Percentiles rank a stretch among this genome's conserved stretches.
phyloP scores from a whole-genome alignment of 2,888 invertebrate species.

The Drosophila nigritarsus region DNA sequence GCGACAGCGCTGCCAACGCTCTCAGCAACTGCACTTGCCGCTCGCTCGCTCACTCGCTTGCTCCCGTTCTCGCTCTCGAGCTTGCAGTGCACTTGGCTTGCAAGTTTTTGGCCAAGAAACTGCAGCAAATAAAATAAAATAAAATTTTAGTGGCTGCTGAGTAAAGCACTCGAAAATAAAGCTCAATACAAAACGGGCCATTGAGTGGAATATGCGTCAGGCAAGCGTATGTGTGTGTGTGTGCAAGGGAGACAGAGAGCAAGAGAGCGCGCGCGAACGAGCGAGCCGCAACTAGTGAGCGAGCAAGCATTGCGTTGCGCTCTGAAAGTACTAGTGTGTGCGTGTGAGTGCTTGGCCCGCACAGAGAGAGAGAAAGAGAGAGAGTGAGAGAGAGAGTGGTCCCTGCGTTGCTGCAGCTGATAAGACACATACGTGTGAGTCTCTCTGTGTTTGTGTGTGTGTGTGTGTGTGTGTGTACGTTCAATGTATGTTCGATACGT shows the following conservation, averaged over 20 bases:
- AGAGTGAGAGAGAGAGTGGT: conserved; percentile 63
- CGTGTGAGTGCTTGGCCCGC: neutral
- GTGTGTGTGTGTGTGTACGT: conserved; percentile 29
- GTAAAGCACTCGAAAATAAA: conserved; percentile 66
- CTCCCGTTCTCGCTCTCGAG: conserved; percentile 13
- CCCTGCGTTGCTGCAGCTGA: conserved; percentile 68
- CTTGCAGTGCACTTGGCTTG: conserved; percentile 43
- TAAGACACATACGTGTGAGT: conserved; percentile 61
- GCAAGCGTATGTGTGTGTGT: neutral
- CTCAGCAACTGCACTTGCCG: conserved; percentile 8
- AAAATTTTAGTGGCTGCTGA: conserved; percentile 38
- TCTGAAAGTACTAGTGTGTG: conserved; percentile 18
- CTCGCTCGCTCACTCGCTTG: conserved; percentile 6
- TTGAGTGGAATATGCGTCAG: conserved; percentile 59
- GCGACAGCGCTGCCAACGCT: conserved; percentile 29
- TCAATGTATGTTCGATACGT: conserved; percentile 78
- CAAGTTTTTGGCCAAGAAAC: conserved; percentile 62
- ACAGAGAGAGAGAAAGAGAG: conserved; percentile 17
- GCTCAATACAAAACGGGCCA: conserved; percentile 73
- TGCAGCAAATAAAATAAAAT: conserved; percentile 55
- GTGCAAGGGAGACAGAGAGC: conserved; percentile 17
- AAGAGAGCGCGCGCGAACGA: conserved; percentile 21
- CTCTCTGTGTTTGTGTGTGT: conserved; percentile 4
- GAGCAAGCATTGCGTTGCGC: conserved; percentile 47
- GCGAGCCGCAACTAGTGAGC: conserved; percentile 35